These are phyloP conservation scores for Acanthurus tractus DNA, from an alignment of 2,797 vertebrate genomes.

Conservation along the genomic window DNA sequence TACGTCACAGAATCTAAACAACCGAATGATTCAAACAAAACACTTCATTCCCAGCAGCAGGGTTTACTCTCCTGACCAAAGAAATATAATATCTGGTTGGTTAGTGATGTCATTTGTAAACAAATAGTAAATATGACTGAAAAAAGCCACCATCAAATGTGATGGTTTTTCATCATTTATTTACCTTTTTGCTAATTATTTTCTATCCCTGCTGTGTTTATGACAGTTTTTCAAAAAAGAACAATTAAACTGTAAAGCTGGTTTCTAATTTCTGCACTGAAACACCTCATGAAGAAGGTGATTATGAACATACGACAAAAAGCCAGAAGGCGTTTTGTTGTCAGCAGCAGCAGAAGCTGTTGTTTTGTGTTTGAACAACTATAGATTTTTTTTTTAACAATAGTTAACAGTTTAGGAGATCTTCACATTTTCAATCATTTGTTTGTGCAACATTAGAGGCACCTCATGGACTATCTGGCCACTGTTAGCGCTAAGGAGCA, in stretches of 20 bases:
- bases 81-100: too few relatives aligned
- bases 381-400: not conserved
- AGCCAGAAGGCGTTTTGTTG: constrained; percentile 12
- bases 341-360: not conserved
- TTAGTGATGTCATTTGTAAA: not conserved
- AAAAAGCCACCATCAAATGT: not conserved
- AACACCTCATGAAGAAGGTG: constrained; percentile 21
- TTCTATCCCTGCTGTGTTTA: not conserved
- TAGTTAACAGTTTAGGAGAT: not conserved
- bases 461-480: not conserved
- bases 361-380: not conserved
- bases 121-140: not conserved
- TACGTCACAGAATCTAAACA: not conserved
- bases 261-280: constrained; percentile 22
- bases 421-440: not conserved
- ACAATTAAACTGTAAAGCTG: constrained; percentile 4
- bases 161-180: not conserved
- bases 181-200: not conserved
- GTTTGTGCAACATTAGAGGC: not conserved
- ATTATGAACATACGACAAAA: not conserved
- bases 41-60: not conserved
- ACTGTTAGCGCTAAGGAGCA: too few relatives aligned
- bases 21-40: not conserved
- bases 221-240: not conserved
- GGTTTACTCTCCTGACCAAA: not conserved